These are phyloP conservation scores for Tineola bisselliella DNA, from an alignment of 2,888 invertebrate species.

Conservation along the genomic window DNA sequence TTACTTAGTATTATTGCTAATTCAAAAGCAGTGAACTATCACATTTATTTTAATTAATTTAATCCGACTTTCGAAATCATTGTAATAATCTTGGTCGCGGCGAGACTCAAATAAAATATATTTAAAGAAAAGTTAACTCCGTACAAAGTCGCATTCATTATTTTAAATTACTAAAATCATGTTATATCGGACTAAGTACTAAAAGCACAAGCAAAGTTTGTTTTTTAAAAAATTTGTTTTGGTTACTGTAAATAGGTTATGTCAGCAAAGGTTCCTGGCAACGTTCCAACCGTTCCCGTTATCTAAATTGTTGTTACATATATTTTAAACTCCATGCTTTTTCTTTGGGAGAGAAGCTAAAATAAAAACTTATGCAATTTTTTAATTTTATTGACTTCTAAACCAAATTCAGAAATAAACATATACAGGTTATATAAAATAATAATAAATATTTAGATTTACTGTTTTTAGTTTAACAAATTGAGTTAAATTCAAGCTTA, in stretches of 20 bases:
- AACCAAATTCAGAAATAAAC: not conserved
- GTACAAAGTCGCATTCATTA: too few species aligned
- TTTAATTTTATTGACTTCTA: not conserved
- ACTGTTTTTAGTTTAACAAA: too few species aligned
- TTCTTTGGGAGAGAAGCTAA: not conserved
- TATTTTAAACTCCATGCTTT: not conserved
- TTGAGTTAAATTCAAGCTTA: too few species aligned
- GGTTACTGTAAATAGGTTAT: not conserved
- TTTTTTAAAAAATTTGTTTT: slow-evolving; percentile 2
- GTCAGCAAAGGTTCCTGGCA: slow-evolving; percentile 5
- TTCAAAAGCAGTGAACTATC: too few species aligned
- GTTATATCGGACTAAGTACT: not conserved
- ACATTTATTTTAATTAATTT: too few species aligned
- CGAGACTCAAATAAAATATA: too few species aligned
- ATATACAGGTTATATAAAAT: too few species aligned
- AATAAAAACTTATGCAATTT: not conserved
- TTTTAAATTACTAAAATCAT: not conserved
- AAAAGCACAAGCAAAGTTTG: not conserved
- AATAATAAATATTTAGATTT: too few species aligned
- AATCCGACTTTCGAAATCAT: too few species aligned
- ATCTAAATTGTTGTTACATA: not conserved
- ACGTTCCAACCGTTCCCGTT: not conserved
- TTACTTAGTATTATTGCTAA: too few species aligned
- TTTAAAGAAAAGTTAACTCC: too few species aligned
- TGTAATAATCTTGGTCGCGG: too few species aligned